These are phyloP conservation scores for Holothuria scabra DNA, from an alignment of 53 echinoderm and acorn worm genomes.

Conservation along the genomic window DNA sequence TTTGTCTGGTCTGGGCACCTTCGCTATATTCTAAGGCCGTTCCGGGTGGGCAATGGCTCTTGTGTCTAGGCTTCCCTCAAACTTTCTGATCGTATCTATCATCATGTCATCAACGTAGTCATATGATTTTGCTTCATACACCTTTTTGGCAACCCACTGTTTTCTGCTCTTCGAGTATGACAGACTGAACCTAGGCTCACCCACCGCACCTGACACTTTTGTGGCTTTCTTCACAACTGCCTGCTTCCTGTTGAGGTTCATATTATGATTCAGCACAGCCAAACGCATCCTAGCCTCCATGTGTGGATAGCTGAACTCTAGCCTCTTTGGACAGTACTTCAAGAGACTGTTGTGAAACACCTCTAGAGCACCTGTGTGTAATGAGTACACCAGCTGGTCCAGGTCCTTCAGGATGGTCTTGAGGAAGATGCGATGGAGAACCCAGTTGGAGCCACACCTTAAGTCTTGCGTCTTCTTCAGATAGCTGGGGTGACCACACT, in stretches of 20 bases:
- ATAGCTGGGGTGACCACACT: constrained; percentile 41
- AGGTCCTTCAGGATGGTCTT: constrained; percentile 44
- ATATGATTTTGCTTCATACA: constrained; percentile 1
- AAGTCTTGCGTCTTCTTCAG: background rate
- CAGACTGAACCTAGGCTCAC: background rate
- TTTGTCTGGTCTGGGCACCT: background rate
- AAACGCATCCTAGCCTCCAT: constrained; percentile 41
- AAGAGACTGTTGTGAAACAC: constrained; percentile 51
- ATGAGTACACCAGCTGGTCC: constrained; percentile 37
- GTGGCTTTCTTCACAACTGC: background rate
- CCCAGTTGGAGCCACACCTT: constrained; percentile 52
- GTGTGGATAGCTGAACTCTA: constrained; percentile 37
- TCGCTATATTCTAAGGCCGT: background rate
- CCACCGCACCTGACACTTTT: background rate
- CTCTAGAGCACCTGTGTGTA: constrained; percentile 68
- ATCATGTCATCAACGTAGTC: background rate
- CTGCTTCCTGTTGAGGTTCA: constrained; percentile 42
- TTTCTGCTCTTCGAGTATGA: background rate
- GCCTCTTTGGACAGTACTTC: constrained; percentile 62
- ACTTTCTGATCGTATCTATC: background rate
- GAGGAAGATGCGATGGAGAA: constrained; percentile 42
- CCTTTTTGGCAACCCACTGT: background rate
- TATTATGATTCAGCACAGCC: constrained; percentile 53
- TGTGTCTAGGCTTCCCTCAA: background rate
- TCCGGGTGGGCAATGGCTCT: background rate